Base-by-base conservation (phyloP, 1,140 invertebrate genomes). In the Pteromalus puparum region DNA sequence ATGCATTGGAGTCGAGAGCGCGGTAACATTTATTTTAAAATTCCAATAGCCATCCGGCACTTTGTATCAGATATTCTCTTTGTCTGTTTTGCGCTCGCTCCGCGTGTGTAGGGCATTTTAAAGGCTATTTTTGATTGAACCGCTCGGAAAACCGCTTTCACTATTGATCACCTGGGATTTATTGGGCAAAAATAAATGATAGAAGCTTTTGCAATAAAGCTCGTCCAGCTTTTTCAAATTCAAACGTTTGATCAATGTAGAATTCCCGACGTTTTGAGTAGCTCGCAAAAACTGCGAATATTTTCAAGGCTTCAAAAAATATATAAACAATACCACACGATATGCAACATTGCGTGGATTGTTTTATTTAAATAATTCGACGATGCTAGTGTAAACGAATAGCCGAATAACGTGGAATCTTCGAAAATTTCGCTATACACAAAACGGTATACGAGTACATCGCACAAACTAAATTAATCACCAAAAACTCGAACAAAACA, bases 181-280 rank as follows among this genome's bases (percentile, higher is more conserved):
- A 76, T 76, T 76, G 74, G 9, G n/a, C n/a, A 76, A 76, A 34
- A 74, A 74, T 74, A 74, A 74, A 42, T 42, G 34, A 74, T 74
- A 42, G 72, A 74, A 38, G 72, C 53, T 61, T 61, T n/a, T 5
- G 18, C 53, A 61, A 61, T 61, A 61, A 61, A 61, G 53, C 53
- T 61, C 53, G 53, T 61, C 1, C 53, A 15, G 53, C 5, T 61
- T 61, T 61, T 61, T 61, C 18, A n/a, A 61, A 61, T 61, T n/a
- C 53, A 61, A 61, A 61, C 21, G 21, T 61, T 61, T 15, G 6
- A n/a, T 21, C 18, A 2, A n/a, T 21, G 21, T 21, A 61, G 5
- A 21, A 61, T 61, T 61, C 21, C 18, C 6, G 15, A 21, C 15
- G 5, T 61, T 18, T 61, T 21, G 53, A n/a, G 15, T 4, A 21